Conservation (phyloP, 2,797 vertebrate species). For the Pseudochirops cupreus region DNA sequence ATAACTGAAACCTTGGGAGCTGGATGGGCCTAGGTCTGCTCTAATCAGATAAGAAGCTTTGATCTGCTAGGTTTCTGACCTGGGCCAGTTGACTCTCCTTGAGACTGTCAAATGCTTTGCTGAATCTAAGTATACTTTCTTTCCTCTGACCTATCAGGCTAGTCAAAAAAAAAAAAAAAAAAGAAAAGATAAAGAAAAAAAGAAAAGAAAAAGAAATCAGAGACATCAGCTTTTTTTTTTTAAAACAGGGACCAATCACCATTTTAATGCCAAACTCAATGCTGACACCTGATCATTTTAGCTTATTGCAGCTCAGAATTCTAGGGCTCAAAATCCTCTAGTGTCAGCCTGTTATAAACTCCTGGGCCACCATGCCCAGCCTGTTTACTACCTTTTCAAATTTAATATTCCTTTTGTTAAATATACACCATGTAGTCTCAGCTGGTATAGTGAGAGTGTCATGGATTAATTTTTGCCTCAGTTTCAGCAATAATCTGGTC, state of each 20-base stretch:
- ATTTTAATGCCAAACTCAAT: not conserved
- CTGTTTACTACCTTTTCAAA: not conserved
- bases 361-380: not conserved
- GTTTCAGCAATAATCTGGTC: not conserved
- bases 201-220: not conserved
- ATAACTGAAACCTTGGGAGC: not conserved
- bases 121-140: not conserved
- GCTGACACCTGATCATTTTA: not conserved
- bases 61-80: not conserved
- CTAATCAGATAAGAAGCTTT: not conserved
- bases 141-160: not conserved
- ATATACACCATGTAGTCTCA: not conserved
- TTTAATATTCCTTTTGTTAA: not conserved
- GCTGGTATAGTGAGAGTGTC: not conserved
- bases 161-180: not conserved
- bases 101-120: not conserved
- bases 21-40: not conserved
- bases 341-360: not conserved
- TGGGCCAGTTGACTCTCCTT: not conserved
- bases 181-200: not conserved
- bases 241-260: not conserved
- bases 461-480: not conserved
- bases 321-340: not conserved
- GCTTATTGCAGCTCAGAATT: not conserved
- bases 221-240: not conserved